Evolutionary conservation across 2,113 vertebrate species (phyloP), one percentile per base, ranked within the genome.

Genomic region (Oreochromis niloticus): DNA sequence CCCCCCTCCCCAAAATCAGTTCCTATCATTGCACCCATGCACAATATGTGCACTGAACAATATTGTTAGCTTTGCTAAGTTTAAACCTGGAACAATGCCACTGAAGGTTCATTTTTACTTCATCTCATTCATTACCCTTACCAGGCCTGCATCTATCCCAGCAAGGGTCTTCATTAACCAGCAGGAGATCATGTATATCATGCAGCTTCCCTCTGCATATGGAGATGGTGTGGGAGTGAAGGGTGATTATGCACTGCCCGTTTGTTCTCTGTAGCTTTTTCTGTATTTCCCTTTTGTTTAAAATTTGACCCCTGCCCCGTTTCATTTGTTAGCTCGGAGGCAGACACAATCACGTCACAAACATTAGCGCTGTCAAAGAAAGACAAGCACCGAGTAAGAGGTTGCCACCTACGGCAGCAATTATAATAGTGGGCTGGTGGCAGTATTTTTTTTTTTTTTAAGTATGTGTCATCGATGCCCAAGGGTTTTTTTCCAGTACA

Each of bases 121-220:
- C 84, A 79, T 55, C 80, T 73, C 39, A 13, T 79, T 36, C 16
- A 68, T 54, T 30, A 78, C 27, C 61, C 7, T 39, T 8, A 12
- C 36, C 43, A 52, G 6, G 85, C 43, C 24, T 2, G 71, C 3
- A 14, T 73, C 46, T 22, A 32, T 52, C 91, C 87, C 88, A 83
- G 68, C 46, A 1, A 79, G 81, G 66, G 39, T n/a, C 80, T 86
- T 90, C 88, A 85, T 88, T 84, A 89, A 82, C 80, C 82, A 52
- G 30, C 83, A 52, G 85, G 75, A 82, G 88, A 83, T 83, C 78
- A 89, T 85, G 86, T 50, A 52, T 41, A 54, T 83, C 85, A 68
- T 5, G 84, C 83, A 16, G 89, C 83, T 87, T 86, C 57, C 2
- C 55, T 89, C 71, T 56, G 81, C 85, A 68, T 83, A 88, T 7